A percentile compares a stretch with the other conserved stretches of the same genome.
phyloP scores from a whole-genome alignment of 2,888 invertebrate genomes.

The Amiota mariae region DNA sequence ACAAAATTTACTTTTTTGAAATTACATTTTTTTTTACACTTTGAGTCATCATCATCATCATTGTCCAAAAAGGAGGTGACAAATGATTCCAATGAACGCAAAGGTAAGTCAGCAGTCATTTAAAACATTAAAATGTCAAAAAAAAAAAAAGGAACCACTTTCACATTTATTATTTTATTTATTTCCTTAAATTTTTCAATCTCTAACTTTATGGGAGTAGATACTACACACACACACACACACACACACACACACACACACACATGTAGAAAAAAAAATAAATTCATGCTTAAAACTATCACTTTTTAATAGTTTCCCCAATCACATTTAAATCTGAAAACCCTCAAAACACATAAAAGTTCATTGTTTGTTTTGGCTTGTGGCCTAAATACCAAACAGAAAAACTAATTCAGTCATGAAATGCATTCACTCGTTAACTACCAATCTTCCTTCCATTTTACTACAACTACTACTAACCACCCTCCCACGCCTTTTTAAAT shows the following conservation, averaged over 20 bases:
- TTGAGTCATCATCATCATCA: too few species aligned
- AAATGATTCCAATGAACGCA: too few species aligned
- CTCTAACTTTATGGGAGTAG: not conserved
- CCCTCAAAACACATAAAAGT: not conserved
- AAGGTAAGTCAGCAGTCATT: too few species aligned
- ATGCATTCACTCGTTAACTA: constrained; percentile 55
- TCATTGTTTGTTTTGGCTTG: constrained; percentile 43
- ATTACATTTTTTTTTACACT: not conserved
- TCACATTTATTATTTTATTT: too few species aligned
- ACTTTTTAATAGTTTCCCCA: constrained; percentile 37
- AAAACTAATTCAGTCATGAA: constrained; percentile 49
- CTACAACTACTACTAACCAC: not conserved
- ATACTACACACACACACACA: too few species aligned
- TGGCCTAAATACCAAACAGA: constrained; percentile 53
- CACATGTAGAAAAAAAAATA: too few species aligned
- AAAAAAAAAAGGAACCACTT: too few species aligned
- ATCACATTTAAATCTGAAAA: too few species aligned
- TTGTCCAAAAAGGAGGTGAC: too few species aligned
- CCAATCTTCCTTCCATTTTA: not conserved
- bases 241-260: too few species aligned
- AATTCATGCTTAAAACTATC: constrained; percentile 40
- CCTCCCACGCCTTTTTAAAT: not conserved
- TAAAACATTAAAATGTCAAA: too few species aligned
- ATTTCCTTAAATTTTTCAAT: not conserved
- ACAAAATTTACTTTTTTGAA: not conserved